phyloP scores from a whole-genome alignment of 1,140 invertebrate species.

The Phocides pigmalion region DNA sequence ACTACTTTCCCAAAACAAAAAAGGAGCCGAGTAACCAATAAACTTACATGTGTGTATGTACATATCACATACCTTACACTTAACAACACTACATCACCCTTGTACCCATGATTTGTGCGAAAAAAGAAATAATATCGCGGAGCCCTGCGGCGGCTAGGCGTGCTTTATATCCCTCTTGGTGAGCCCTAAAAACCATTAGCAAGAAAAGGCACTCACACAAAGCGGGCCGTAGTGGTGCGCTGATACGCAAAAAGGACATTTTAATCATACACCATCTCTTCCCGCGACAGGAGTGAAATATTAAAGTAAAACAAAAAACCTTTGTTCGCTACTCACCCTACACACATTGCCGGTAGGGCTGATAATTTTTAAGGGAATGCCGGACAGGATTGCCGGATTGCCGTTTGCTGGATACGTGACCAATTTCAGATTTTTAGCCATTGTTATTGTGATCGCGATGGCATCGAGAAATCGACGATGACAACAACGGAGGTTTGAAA shows the following conservation, averaged over 20 bases:
- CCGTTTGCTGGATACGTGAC: no score
- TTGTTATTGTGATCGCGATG: no score
- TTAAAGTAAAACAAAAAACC: slow-evolving; percentile 76
- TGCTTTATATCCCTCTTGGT: slow-evolving; percentile 28
- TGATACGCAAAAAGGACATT: slow-evolving; percentile 57
- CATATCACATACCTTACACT: not conserved
- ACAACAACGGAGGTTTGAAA: no score
- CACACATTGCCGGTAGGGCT: slow-evolving; percentile 51
- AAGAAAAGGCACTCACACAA: slow-evolving; percentile 40
- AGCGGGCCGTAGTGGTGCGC: slow-evolving; percentile 31
- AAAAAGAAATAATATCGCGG: slow-evolving; percentile 21
- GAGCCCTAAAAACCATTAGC: slow-evolving; percentile 35
- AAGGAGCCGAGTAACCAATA: no score
- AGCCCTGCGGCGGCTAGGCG: slow-evolving; percentile 12
- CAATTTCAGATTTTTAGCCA: no score
- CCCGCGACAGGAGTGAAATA: slow-evolving; percentile 72
- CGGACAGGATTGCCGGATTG: not conserved
- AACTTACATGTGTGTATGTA: no score
- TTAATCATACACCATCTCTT: slow-evolving; percentile 73
- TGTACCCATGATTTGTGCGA: slow-evolving; percentile 21
- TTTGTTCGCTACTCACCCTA: slow-evolving; percentile 56
- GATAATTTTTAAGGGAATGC: not conserved
- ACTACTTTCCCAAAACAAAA: no score
- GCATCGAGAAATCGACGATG: no score
- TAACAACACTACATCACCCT: not conserved